These are phyloP conservation scores for Miichthys miiuy DNA, from an alignment of 2,797 vertebrate species.

Conservation along the genomic window DNA sequence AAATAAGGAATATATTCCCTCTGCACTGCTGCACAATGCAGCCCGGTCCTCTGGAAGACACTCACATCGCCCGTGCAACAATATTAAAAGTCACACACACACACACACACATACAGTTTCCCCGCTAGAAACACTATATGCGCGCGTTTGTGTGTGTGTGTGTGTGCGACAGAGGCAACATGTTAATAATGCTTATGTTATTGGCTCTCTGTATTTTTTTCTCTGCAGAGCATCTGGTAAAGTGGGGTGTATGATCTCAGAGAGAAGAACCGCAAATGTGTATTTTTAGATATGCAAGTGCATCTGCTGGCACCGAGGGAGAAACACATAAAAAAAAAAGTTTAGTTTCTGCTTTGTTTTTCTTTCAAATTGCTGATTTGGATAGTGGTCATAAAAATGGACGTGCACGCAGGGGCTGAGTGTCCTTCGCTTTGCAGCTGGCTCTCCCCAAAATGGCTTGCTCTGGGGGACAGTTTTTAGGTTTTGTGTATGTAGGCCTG, in stretches of 20 bases:
- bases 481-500: constrained; percentile 49
- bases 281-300: constrained; percentile 61
- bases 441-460: constrained; percentile 69
- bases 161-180: constrained; percentile 64
- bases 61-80: constrained; percentile 58
- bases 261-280: constrained; percentile 31
- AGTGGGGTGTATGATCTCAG: constrained; percentile 45
- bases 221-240: constrained; percentile 49
- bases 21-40: constrained; percentile 77
- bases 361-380: constrained; percentile 70
- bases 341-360: constrained; percentile 56
- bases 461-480: constrained; percentile 71
- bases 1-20: constrained; percentile 86
- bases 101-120: constrained; percentile 68
- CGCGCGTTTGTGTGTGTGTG: background rate
- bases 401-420: constrained; percentile 51
- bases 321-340: constrained; percentile 34
- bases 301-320: constrained; percentile 37
- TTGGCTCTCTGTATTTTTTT: constrained; percentile 49
- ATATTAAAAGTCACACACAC: constrained; percentile 79
- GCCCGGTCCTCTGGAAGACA: constrained; percentile 61
- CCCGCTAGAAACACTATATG: constrained; percentile 36
- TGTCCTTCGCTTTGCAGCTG: constrained; percentile 81
- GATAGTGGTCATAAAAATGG: constrained; percentile 66
- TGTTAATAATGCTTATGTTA: constrained; percentile 78